Percentiles rank a stretch among this genome's conserved stretches.
phyloP scores from a whole-genome alignment of 1,140 invertebrate species.

The Eriosoma lanigerum region DNA sequence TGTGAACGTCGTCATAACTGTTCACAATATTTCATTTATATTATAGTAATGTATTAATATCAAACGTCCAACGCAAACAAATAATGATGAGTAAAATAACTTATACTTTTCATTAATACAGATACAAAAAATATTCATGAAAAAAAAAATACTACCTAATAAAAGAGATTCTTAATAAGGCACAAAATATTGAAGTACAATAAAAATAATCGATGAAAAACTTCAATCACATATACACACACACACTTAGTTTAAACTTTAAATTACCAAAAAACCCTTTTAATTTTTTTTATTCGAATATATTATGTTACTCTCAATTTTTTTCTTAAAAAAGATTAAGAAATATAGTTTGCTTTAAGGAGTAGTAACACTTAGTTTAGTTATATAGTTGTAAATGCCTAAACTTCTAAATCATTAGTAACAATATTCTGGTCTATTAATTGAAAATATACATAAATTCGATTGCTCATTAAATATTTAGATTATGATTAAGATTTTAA shows the following conservation, averaged over 20 bases:
- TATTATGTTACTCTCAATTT: background rate
- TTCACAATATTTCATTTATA: too few relatives aligned
- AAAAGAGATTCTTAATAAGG: conserved; percentile 1
- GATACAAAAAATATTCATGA: too few relatives aligned
- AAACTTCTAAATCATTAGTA: background rate
- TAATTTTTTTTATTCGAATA: background rate
- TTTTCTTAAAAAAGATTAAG: conserved; percentile 6
- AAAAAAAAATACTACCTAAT: too few relatives aligned
- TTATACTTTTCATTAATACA: too few relatives aligned
- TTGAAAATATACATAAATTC: background rate
- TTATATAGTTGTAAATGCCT: conserved; percentile 24
- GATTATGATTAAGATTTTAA: too few relatives aligned
- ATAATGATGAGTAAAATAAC: too few relatives aligned
- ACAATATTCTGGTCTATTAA: background rate
- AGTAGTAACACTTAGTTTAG: conserved; percentile 12
- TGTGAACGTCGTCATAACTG: too few relatives aligned
- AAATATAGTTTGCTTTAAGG: conserved; percentile 2
- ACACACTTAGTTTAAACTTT: background rate
- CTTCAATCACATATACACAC: background rate
- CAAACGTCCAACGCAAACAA: too few relatives aligned
- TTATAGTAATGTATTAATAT: too few relatives aligned
- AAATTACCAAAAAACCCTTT: conserved; percentile 2
- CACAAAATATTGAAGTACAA: background rate
- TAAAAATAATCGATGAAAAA: background rate
- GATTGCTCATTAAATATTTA: background rate